Conservation (phyloP, 2,113 vertebrate genomes). For the Cryptomyrus ogoouensis region DNA sequence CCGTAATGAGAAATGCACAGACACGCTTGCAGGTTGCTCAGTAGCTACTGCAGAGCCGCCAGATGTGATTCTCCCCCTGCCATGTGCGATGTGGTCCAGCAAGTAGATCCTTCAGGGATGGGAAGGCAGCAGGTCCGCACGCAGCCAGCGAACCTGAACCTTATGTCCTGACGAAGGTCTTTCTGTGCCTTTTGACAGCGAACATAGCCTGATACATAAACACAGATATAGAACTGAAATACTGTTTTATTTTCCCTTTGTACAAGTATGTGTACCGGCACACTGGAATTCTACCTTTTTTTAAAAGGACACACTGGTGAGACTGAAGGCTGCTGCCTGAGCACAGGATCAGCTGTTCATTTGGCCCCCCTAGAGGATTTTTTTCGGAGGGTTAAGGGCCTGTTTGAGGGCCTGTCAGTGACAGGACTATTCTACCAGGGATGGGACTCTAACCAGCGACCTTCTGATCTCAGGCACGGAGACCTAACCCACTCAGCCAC, state of each 20-base stretch:
- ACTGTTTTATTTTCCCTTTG: neutral
- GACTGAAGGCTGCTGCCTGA: conserved; percentile 17
- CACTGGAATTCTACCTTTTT: neutral
- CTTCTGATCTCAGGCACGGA: neutral
- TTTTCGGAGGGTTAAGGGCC: neutral
- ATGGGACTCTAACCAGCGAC: neutral
- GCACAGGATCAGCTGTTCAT: neutral
- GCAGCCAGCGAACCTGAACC: neutral
- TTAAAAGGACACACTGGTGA: neutral
- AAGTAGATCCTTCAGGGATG: neutral
- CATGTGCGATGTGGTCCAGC: neutral
- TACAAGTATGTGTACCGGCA: neutral
- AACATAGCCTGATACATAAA: neutral
- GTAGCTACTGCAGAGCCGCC: neutral
- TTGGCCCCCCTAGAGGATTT: neutral
- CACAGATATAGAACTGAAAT: neutral
- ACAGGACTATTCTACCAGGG: neutral
- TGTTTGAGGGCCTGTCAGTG: neutral
- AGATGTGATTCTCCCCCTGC: neutral
- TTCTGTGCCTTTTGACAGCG: neutral
- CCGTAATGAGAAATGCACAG: neutral
- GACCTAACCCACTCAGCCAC: neutral
- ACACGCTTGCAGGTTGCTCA: neutral
- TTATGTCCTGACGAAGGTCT: neutral
- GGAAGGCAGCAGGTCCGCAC: neutral